phyloP scores from a whole-genome alignment of 2,888 invertebrate genomes.

The Andrena marginata region DNA sequence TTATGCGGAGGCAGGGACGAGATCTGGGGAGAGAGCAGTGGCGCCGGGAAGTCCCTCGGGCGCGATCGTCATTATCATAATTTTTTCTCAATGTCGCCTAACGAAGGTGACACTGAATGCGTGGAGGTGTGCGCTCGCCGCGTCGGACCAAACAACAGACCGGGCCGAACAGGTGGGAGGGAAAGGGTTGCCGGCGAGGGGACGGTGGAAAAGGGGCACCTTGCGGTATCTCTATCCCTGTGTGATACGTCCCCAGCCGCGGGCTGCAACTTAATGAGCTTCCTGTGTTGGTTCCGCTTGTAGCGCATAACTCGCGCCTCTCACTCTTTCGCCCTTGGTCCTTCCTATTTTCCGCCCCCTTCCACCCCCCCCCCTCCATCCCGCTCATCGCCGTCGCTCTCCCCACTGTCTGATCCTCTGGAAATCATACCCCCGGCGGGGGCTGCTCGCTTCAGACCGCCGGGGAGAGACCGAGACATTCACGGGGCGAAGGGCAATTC shows the following conservation, averaged over 20 bases:
- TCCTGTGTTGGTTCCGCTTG: conserved; percentile 77
- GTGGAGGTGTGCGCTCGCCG: conserved; percentile 57
- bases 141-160: conserved; percentile 56
- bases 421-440: conserved; percentile 22
- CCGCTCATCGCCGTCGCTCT: background rate
- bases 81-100: conserved; percentile 71
- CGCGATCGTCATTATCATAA: conserved; percentile 71
- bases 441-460: conserved; percentile 14
- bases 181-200: conserved; percentile 14
- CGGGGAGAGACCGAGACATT: background rate
- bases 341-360: conserved; percentile 12
- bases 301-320: conserved; percentile 69
- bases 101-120: conserved; percentile 68
- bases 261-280: conserved; percentile 77
- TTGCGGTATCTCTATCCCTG: conserved; percentile 61
- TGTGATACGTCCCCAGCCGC: conserved; percentile 58
- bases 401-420: conserved; percentile 36
- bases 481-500: background rate
- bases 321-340: conserved; percentile 43
- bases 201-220: conserved; percentile 45
- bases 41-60: conserved; percentile 50
- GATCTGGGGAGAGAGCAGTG: conserved; percentile 40
- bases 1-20: background rate
- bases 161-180: conserved; percentile 57
- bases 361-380: too few species aligned